Evolutionary conservation across 2,888 invertebrate genomes (phyloP), one percentile per base, ranked within the genome.

Genomic region (Drosophila borborema): DNA sequence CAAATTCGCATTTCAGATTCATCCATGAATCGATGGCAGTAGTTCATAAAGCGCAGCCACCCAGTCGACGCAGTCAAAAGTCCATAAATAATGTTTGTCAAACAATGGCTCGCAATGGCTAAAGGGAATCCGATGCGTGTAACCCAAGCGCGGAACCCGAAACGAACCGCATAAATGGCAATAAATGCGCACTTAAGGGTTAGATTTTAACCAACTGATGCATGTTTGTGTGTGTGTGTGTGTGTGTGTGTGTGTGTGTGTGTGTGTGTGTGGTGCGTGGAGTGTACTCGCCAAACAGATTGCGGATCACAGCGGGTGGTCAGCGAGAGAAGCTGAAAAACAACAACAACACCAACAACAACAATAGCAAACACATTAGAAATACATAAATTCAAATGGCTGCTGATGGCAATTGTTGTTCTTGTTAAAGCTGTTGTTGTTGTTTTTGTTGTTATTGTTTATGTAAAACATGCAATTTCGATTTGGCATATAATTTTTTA

Each of bases 391-490:
- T 73, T 75, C 79, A 69, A 70, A 81, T 81, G 54, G 62, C 61
- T 65, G 65, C 66, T 72, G 59, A 51, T 66, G 72, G 62, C 61
- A 56, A 53, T 76, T 76, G 74, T 64, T 72, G 54, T 58, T 64
- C 61, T 60, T 51, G 51, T 51, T 34, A 31, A 14, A 34, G 34
- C 40, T 60, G 60, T 64, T 86, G 81, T 71, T 64, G 87, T 61
- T 89, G 87, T 74, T 86, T 12, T 3, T 64, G 55, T 64, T 86
- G 77, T 84, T 64, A 81, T 66, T 89, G 88, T 81, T 86, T 86
- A 83, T 89, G 90, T 86, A 69, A 81, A 90, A 90, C 90, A 87
- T 87, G 91, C 91, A 90, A 89, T 90, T 90, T 90, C 86, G 91
- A 90, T 87, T 87, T 90, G 77, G 82, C 90, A 89, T 87, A 89